Conservation (phyloP, 2,113 vertebrate genomes). For the Hydropotes inermis region DNA sequence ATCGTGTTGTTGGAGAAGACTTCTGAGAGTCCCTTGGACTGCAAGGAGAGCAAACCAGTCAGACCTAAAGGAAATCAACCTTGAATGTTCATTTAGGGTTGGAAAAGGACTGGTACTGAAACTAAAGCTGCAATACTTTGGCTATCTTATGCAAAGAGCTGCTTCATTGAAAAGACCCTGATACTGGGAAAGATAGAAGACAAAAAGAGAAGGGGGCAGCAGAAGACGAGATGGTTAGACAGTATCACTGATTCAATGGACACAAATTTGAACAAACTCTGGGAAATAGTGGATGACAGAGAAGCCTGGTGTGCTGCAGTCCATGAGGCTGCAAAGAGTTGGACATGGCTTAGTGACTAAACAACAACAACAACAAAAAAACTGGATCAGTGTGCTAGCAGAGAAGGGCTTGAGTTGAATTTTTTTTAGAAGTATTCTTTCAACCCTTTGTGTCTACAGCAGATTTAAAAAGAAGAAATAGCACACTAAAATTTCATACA, state of each 20-base stretch:
- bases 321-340: neutral
- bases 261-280: neutral
- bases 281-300: neutral
- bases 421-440: neutral
- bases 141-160: neutral
- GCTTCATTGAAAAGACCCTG: neutral
- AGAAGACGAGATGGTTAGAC: neutral
- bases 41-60: neutral
- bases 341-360: neutral
- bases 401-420: neutral
- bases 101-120: neutral
- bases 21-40: neutral
- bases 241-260: neutral
- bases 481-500: neutral
- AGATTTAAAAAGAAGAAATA: constrained; percentile 14
- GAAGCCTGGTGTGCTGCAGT: neutral
- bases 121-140: neutral
- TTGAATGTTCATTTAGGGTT: neutral
- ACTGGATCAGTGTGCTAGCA: neutral
- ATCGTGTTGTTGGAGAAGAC: neutral
- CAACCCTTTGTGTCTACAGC: neutral
- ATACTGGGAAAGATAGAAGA: neutral
- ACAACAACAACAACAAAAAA: neutral
- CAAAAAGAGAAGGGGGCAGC: neutral
- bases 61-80: neutral